Percentiles rank a stretch among this genome's conserved stretches.
These are phyloP conservation scores for Drepanosiphum platanoidis DNA, from an alignment of 2,888 invertebrate genomes.

Conservation along the genomic window DNA sequence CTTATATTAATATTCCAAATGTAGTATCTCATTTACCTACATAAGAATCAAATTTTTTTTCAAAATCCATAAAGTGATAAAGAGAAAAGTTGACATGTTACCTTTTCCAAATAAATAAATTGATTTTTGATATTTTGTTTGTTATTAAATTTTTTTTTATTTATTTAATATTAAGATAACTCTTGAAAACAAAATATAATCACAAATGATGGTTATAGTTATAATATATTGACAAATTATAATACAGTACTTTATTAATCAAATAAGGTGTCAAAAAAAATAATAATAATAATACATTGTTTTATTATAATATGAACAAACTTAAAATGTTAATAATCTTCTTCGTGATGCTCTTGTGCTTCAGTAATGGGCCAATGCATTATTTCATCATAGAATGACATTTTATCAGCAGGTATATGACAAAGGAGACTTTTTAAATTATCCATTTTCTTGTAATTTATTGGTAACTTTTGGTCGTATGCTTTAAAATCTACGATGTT, in stretches of 20 bases:
- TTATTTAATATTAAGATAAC: too few species aligned
- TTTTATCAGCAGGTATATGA: conserved; percentile 1
- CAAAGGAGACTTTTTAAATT: conserved; percentile 1
- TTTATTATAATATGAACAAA: conserved; percentile 1
- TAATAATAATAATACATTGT: neutral
- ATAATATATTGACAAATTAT: neutral
- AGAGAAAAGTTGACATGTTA: too few species aligned
- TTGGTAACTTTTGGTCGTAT: conserved; percentile 3
- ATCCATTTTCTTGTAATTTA: conserved; percentile 4
- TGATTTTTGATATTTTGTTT: neutral
- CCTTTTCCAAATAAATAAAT: neutral
- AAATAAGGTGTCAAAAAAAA: neutral
- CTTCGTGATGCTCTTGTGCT: neutral
- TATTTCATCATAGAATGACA: conserved; percentile 8
- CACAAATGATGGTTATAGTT: neutral
- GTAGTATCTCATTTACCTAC: too few species aligned
- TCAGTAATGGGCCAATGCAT: conserved; percentile 4
- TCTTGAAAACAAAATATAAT: too few species aligned
- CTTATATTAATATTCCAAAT: too few species aligned
- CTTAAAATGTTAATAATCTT: conserved; percentile 4
- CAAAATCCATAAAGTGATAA: too few species aligned
- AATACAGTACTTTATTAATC: neutral
- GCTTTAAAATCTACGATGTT: too few species aligned
- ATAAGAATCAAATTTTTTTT: too few species aligned
- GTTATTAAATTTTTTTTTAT: too few species aligned